phyloP scores from a whole-genome alignment of 2,888 invertebrate genomes.

The Brachyptera putata region DNA sequence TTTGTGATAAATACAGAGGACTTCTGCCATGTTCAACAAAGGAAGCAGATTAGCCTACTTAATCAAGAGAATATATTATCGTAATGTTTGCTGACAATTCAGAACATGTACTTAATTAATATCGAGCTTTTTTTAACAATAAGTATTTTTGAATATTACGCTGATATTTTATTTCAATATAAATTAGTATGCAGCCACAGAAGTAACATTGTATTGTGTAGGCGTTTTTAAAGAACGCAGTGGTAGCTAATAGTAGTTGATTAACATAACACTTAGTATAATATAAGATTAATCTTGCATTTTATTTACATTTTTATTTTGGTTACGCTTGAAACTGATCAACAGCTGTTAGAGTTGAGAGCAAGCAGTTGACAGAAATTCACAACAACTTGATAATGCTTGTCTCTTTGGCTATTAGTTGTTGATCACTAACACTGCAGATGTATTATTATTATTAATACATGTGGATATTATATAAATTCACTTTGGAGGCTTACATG shows the following conservation, averaged over 20 bases:
- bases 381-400: too few relatives aligned
- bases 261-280: conserved; percentile 17
- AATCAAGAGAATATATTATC: conserved; percentile 12
- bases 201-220: conserved; percentile 20
- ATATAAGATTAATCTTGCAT: background rate
- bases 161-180: conserved; percentile 22
- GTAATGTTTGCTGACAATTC: conserved; percentile 16
- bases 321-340: background rate
- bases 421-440: too few relatives aligned
- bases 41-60: background rate
- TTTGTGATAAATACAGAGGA: conserved; percentile 17
- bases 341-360: background rate
- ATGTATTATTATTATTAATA: too few relatives aligned
- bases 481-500: background rate
- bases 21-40: conserved; percentile 3
- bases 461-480: too few relatives aligned
- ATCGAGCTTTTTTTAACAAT: conserved; percentile 24
- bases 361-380: too few relatives aligned
- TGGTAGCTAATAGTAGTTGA: conserved; percentile 26
- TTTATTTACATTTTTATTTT: background rate
- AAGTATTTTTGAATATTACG: conserved; percentile 28
- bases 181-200: conserved; percentile 22
- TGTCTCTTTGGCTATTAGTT: too few relatives aligned
- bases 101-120: conserved; percentile 19
- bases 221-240: conserved; percentile 23